Evolutionary conservation across 1,140 invertebrate species (phyloP), one percentile per base, ranked within the genome.

Genomic region (Sweltsa coloradensis): DNA sequence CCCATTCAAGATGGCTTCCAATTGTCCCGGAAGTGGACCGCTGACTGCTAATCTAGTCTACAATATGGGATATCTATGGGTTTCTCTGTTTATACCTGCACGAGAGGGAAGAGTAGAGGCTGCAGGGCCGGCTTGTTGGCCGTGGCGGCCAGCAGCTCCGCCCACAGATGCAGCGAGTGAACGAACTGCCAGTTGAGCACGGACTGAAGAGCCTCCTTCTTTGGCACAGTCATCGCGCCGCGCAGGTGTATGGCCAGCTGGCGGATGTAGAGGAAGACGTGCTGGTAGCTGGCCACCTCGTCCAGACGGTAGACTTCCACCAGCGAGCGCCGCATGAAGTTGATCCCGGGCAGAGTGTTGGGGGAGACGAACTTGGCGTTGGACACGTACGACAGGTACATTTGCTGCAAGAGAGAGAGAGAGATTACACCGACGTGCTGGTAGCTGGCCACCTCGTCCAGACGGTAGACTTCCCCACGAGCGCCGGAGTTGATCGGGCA

Each of bases 101-200:
- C 82, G 21, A 98, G 67, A 7, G 95, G 95, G 71, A 96, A 96
- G 3, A 93, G 64, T 13, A 99, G 64, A 18, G 89, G 81, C 51
- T 85, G 77, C 42, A 98, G 59, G 53, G 84, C 78, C 9, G 81
- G 73, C 57, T 81, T 80, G 41, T 74, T 72, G 51, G 74, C 68
- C 13, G 75, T 76, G 2, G 70, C 64, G 1, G 74, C 71, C 42
- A 96, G 66, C 9, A 95, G 63, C 66, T 88, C 80, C 1, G 78
- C 72, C 95, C 95, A 99, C 26, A 97, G 70, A 55, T 83, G 78
- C 13, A 97, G 56, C 5, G 91, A 96, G 61, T 97, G 94, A 5
- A 97, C 67, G 66, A 78, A 98, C 60, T 98, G 95, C 95, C 96
- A 99, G 65, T 98, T 99, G 59, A 97, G 97, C 5, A 98, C 89